Percentiles rank a stretch among this genome's conserved stretches.
Conservation (phyloP, 2,797 vertebrate species). For the Poeciliopsis gracilis region DNA sequence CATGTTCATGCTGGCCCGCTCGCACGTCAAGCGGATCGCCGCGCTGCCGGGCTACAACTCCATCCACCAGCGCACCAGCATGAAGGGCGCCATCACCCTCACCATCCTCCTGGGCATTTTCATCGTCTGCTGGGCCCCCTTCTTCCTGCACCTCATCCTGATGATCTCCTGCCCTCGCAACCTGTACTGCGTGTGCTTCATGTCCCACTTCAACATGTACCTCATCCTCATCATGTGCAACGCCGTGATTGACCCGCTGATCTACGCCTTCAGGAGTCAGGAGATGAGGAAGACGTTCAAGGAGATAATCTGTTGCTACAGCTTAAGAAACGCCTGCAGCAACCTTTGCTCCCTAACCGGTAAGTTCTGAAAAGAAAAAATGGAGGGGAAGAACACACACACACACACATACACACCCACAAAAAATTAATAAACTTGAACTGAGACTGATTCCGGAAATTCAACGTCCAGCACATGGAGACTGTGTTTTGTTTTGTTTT, state of each 20-base stretch:
- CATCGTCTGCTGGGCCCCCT: slow-evolving; percentile 95
- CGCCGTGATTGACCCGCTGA: slow-evolving; percentile 93
- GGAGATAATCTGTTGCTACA: slow-evolving; percentile 92
- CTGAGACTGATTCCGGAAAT: neutral
- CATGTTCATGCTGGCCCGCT: slow-evolving; percentile 96
- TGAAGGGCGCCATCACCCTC: slow-evolving; percentile 95
- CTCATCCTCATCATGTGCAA: slow-evolving; percentile 98
- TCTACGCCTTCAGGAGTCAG: slow-evolving; percentile 97
- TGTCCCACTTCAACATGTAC: slow-evolving; percentile 98
- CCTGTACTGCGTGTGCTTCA: slow-evolving; percentile 94
- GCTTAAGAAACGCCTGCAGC: slow-evolving; percentile 81
- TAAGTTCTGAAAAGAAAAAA: slow-evolving; percentile 79
- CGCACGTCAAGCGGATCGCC: slow-evolving; percentile 93
- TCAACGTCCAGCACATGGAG: neutral
- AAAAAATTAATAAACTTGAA: neutral
- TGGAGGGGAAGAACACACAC: neutral
- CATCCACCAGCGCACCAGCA: slow-evolving; percentile 89
- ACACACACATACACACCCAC: neutral
- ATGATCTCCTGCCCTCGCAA: slow-evolving; percentile 96
- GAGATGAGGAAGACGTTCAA: slow-evolving; percentile 97
- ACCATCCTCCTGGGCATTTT: slow-evolving; percentile 96
- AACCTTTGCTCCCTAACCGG: slow-evolving; percentile 82
- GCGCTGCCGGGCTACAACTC: slow-evolving; percentile 87
- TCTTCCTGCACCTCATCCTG: slow-evolving; percentile 95
- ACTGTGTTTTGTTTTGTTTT: neutral